phyloP scores from a whole-genome alignment of 64 coral and sea anemone genomes.

The Hydrozoanthus tunicans region DNA sequence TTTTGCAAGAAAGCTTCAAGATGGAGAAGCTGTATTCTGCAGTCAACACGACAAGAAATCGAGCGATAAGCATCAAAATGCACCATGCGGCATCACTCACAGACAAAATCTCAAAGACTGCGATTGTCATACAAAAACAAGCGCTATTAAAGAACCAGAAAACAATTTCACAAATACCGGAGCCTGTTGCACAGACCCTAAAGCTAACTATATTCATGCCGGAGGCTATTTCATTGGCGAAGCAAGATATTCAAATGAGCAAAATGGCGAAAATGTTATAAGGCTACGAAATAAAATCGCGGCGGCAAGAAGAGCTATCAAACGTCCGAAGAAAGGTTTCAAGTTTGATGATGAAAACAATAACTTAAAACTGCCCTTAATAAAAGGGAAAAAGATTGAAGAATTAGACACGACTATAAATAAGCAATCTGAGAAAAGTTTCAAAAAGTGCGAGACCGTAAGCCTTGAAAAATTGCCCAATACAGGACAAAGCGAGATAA shows the following conservation, averaged over 20 bases:
- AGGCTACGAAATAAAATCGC: not conserved
- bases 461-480: not conserved
- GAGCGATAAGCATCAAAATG: not conserved
- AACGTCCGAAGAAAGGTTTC: not conserved
- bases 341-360: not conserved
- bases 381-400: conserved; percentile 26
- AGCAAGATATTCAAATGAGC: not conserved
- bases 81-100: not conserved
- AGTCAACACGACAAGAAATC: not conserved
- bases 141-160: not conserved
- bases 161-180: not conserved
- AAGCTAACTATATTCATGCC: too few relatives aligned
- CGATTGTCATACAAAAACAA: not conserved
- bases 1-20: conserved; percentile 21
- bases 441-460: not conserved
- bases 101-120: not conserved
- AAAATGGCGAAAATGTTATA: not conserved
- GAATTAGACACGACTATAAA: not conserved
- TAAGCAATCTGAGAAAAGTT: not conserved
- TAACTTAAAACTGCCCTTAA: not conserved
- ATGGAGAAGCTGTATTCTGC: not conserved
- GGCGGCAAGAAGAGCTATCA: not conserved
- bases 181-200: not conserved
- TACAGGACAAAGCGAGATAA: not conserved
- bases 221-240: too few relatives aligned